Base-by-base conservation (phyloP, 2,113 vertebrate genomes). In the Narcine bancroftii region DNA sequence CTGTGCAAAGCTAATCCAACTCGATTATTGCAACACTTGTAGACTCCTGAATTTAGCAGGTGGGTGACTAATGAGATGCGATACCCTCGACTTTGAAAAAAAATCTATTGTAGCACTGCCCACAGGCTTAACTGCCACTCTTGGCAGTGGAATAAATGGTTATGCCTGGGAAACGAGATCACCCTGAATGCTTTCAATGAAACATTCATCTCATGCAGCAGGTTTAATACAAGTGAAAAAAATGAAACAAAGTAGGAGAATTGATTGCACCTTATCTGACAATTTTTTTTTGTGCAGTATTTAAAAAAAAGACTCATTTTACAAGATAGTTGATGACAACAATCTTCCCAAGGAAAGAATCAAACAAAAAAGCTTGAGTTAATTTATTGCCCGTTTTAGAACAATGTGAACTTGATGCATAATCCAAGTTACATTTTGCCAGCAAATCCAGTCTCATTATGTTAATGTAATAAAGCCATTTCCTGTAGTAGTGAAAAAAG, bases 141-240 rank as follows among this genome's bases (percentile, higher is more conserved):
- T 53, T 6, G 81, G n/a, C 53, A 87, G 33, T 21, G 10, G 19
- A 60, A 87, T 87, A 36, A 60, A 87, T 87, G 81, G 81, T 53
- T 60, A 17, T 60, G 81, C 19, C 81, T 29, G 1, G n/a, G 81
- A 56, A n/a, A n/a, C 81, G 60, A 36, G 81, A 87, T 87, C 56
- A 87, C 17, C 15, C 81, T 36, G 21, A 85, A 60, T 60, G 33
- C 53, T 87, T 87, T 87, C 81, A 87, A 60, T 63, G 53, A 87
- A 87, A 56, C n/a, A 87, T 53, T 87, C n/a, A 87, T n/a, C n/a
- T 19, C 50, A 63, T 36, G 53, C 19, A 36, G 15, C 53, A 87
- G 56, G 33, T n/a, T 87, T 87, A 87, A 87, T 56, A 56, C 10
- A 36, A 69, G 19, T 26, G 19, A 69, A 21, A 69, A 21, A 26